phyloP scores from a whole-genome alignment of 1,140 invertebrate genomes.

The Pentalonia nigronervosa region DNA sequence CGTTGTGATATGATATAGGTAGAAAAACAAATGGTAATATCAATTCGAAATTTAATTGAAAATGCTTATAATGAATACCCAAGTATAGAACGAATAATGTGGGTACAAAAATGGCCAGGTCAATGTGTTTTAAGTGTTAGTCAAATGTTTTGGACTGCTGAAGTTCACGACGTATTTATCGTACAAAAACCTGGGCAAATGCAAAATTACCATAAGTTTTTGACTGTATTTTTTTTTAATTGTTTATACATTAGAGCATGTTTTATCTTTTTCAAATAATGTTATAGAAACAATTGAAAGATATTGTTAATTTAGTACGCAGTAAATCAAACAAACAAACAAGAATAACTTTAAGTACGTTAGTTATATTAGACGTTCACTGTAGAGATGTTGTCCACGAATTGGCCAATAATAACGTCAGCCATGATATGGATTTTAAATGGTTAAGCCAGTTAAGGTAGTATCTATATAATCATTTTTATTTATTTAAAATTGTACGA shows the following conservation, averaged over 20 bases:
- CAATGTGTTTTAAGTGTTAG: constrained; percentile 85
- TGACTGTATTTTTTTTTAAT: constrained; percentile 18
- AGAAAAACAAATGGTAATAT: constrained; percentile 82
- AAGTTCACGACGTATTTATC: constrained; percentile 71
- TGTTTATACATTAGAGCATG: background rate
- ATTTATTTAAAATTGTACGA: background rate
- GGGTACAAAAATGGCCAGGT: constrained; percentile 87
- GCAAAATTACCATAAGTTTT: constrained; percentile 27
- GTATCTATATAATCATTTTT: background rate
- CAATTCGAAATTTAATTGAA: constrained; percentile 67
- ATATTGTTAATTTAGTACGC: constrained; percentile 68
- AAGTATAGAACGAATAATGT: constrained; percentile 66
- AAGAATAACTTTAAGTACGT: constrained; percentile 82
- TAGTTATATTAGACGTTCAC: constrained; percentile 92
- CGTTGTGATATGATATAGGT: constrained; percentile 67
- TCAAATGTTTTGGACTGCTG: constrained; percentile 87
- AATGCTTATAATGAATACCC: constrained; percentile 33
- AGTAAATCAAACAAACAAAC: constrained; percentile 70
- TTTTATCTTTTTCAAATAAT: constrained; percentile 14
- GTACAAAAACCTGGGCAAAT: constrained; percentile 33
- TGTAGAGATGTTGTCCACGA: constrained; percentile 86
- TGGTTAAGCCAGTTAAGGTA: constrained; percentile 87
- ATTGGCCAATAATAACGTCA: constrained; percentile 75
- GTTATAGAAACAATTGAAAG: constrained; percentile 67
- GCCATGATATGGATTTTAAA: constrained; percentile 81